phyloP scores from a whole-genome alignment of 92 coral and sea anemone genomes.

The Actinostola sp. region DNA sequence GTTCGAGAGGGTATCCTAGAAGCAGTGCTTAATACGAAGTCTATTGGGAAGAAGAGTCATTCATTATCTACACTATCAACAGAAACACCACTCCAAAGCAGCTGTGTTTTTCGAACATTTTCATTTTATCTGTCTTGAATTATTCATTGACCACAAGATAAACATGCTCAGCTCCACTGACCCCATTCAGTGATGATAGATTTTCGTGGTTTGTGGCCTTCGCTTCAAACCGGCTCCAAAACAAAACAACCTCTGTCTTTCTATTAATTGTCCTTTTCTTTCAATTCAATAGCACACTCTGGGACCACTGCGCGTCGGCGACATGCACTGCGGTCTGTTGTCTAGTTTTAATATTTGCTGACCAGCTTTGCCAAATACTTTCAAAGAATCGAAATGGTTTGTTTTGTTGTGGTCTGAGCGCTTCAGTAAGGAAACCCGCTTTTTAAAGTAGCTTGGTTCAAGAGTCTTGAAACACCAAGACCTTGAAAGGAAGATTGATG shows the following conservation, averaged over 20 bases:
- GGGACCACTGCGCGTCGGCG: conserved; percentile 59
- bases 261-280: conserved; percentile 68
- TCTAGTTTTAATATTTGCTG: conserved; percentile 76
- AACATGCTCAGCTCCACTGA: conserved; percentile 83
- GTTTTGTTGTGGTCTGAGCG: conserved; percentile 77
- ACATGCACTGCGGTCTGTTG: conserved; percentile 72
- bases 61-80: conserved; percentile 79
- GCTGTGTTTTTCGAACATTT: conserved; percentile 94
- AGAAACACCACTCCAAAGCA: conserved; percentile 71
- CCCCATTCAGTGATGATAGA: conserved; percentile 85
- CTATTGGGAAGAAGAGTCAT: conserved; percentile 43
- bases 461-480: conserved; percentile 17
- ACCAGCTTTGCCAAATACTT: conserved; percentile 85
- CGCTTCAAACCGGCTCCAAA: conserved; percentile 69
- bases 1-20: conserved; percentile 21
- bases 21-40: conserved; percentile 37
- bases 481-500: conserved; percentile 1
- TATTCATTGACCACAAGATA: conserved; percentile 75
- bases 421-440: conserved; percentile 58
- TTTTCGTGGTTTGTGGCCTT: conserved; percentile 87
- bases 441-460: conserved; percentile 6
- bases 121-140: conserved; percentile 87
- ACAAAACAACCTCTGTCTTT: conserved; percentile 69
- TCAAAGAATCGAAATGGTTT: conserved; percentile 80
- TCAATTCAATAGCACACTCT: conserved; percentile 66